phyloP scores from a whole-genome alignment of 1,140 invertebrate genomes.

The Oreohelix idahoensis region DNA sequence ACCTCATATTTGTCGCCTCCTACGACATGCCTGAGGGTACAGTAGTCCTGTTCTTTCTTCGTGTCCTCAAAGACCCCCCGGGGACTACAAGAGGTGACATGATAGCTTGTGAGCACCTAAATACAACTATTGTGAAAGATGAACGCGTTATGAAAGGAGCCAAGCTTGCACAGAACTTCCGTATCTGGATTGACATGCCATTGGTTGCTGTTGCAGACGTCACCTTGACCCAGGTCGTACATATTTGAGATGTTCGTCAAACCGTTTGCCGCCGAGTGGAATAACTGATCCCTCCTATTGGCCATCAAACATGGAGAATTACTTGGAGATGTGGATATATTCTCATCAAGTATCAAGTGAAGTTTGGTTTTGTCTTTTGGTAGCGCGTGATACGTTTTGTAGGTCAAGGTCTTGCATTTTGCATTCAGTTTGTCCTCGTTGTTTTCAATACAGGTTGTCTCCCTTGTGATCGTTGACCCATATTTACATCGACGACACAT shows the following conservation, averaged over 20 bases:
- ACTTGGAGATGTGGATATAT: not conserved
- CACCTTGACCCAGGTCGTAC: not conserved
- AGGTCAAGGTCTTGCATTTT: not conserved
- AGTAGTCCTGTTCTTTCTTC: too few species aligned
- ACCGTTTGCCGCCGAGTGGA: not conserved
- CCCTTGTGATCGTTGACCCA: not conserved
- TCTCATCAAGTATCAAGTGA: not conserved
- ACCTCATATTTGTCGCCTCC: too few species aligned
- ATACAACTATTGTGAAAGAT: not conserved
- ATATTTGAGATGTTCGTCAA: not conserved
- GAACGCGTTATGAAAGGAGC: not conserved
- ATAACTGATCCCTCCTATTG: not conserved
- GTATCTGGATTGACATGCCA: not conserved
- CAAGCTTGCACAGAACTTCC: not conserved
- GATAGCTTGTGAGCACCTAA: too few species aligned
- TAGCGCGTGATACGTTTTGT: not conserved
- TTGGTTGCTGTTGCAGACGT: not conserved
- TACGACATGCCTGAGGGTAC: too few species aligned
- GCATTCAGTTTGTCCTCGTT: not conserved
- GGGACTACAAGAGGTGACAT: too few species aligned
- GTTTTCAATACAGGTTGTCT: not conserved
- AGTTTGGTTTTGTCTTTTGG: not conserved
- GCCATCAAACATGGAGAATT: not conserved
- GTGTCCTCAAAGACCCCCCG: too few species aligned
- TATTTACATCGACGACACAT: not conserved